Evolutionary conservation across 2,113 vertebrate genomes (phyloP).

Genomic region (Garra rufa): DNA sequence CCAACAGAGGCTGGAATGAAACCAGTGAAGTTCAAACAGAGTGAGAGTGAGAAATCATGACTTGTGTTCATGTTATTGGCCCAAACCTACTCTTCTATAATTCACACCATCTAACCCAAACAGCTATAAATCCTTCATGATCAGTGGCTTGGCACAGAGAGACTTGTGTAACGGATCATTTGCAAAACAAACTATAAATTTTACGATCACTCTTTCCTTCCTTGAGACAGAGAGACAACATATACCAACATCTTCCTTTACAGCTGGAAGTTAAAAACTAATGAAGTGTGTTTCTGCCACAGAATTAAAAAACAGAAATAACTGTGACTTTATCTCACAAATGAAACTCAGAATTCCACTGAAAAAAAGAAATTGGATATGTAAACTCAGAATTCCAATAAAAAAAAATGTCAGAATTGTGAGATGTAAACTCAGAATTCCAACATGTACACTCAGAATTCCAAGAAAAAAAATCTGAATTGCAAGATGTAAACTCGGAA

Average conservation of each 20-base stretch:
- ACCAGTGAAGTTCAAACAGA: neutral
- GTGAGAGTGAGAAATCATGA: neutral
- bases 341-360: neutral
- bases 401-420: too few relatives aligned
- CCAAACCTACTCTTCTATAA: neutral
- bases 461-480: too few relatives aligned
- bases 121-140: neutral
- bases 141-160: neutral
- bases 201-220: neutral
- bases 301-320: neutral
- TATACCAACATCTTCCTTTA: neutral
- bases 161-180: constrained; percentile 17
- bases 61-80: neutral
- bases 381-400: neutral
- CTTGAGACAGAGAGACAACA: neutral
- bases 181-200: neutral
- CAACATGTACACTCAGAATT: too few relatives aligned
- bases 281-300: too few relatives aligned
- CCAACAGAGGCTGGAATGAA: neutral
- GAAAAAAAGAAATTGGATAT: neutral
- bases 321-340: too few relatives aligned
- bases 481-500: too few relatives aligned
- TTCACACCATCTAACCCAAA: neutral
- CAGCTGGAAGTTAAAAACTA: neutral
- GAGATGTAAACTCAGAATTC: too few relatives aligned